Evolutionary conservation across 2,888 invertebrate species (phyloP).

Genomic region (Epicampocera succincta): DNA sequence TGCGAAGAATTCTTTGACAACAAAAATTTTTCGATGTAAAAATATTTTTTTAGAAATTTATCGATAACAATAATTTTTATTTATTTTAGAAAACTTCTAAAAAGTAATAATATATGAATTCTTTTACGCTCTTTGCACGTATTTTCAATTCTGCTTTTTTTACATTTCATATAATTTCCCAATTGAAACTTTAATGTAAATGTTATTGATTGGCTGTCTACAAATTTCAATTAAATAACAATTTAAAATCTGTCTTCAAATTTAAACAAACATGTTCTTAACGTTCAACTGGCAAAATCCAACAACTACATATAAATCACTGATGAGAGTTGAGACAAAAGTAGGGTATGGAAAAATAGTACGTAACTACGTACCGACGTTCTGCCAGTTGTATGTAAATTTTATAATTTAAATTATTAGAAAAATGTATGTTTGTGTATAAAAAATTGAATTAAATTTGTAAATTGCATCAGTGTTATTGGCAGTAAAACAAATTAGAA

Average conservation of each 20-base stretch:
- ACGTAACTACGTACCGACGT: too few species aligned
- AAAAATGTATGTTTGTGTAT: background rate
- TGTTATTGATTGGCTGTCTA: background rate
- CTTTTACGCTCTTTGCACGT: too few species aligned
- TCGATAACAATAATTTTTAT: too few species aligned
- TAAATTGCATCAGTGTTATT: slow-evolving; percentile 28
- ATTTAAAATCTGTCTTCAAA: slow-evolving; percentile 2
- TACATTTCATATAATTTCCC: too few species aligned
- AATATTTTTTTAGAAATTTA: too few species aligned
- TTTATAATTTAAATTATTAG: slow-evolving; percentile 57
- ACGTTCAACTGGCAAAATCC: slow-evolving; percentile 20
- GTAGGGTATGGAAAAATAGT: slow-evolving; percentile 34
- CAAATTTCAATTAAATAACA: slow-evolving; percentile 2
- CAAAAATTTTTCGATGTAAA: too few species aligned
- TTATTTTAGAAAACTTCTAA: too few species aligned
- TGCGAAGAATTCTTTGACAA: too few species aligned
- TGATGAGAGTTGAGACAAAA: slow-evolving; percentile 30
- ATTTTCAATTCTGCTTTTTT: too few species aligned
- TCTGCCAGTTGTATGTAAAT: slow-evolving; percentile 51
- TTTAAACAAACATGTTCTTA: background rate
- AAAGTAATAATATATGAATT: too few species aligned
- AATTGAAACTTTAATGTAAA: background rate
- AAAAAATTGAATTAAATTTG: background rate
- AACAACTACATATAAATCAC: slow-evolving; percentile 40
- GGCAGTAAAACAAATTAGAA: slow-evolving; percentile 5